Conservation (phyloP, 1,140 invertebrate species). For the Hyposmocoma kahamanoa region DNA sequence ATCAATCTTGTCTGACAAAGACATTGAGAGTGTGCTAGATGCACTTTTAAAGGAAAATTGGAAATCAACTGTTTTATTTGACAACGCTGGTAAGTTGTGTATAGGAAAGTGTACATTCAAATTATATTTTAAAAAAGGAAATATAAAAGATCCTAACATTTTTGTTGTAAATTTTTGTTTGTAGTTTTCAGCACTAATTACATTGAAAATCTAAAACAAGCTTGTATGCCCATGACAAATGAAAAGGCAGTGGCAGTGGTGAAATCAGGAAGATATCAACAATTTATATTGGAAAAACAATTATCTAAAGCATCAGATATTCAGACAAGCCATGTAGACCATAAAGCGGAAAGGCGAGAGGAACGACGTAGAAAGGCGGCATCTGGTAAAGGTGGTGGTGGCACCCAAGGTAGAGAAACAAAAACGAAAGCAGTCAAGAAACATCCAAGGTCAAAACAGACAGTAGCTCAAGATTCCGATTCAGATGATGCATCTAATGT, state of each 20-base stretch:
- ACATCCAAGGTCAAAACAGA: conserved; percentile 70
- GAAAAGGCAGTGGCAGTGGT: conserved; percentile 84
- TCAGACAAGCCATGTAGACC: conserved; percentile 65
- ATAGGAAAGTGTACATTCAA: neutral
- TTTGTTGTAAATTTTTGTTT: conserved; percentile 29
- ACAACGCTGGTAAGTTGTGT: conserved; percentile 66
- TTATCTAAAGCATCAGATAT: conserved; percentile 64
- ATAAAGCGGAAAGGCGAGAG: conserved; percentile 86
- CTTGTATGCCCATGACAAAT: conserved; percentile 80
- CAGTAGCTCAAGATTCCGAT: conserved; percentile 73
- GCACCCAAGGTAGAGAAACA: conserved; percentile 94
- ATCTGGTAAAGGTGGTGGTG: conserved; percentile 90
- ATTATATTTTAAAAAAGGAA: conserved; percentile 6
- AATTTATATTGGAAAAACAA: conserved; percentile 77
- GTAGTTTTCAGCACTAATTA: conserved; percentile 78
- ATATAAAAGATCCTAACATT: no score
- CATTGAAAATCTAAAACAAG: conserved; percentile 80
- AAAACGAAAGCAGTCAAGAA: conserved; percentile 96
- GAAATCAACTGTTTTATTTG: conserved; percentile 71
- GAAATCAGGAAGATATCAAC: conserved; percentile 79
- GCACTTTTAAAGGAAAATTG: conserved; percentile 75
- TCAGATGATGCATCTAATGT: conserved; percentile 74
- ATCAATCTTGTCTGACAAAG: conserved; percentile 84
- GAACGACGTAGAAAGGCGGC: conserved; percentile 91
- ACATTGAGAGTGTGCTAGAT: conserved; percentile 83